Evolutionary conservation across 2,113 vertebrate genomes (phyloP), one percentile per base, ranked within the genome.

Genomic region (Passer domesticus): DNA sequence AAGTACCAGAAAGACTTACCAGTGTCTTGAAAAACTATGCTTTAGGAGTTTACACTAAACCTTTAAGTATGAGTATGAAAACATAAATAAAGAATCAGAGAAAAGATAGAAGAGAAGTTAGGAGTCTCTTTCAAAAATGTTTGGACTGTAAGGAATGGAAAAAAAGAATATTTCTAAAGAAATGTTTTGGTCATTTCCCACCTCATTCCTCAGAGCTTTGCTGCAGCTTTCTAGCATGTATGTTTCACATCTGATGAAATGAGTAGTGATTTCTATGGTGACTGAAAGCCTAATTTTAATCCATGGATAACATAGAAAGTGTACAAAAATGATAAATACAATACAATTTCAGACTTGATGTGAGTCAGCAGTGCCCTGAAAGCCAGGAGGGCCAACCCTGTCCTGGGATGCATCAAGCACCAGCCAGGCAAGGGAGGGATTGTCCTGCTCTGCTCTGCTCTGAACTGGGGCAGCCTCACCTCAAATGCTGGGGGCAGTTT

Each of bases 401-500:
- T 58, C 52, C 43, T 49, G 0, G 10, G 30, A 5, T 0, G 9
- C 58, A 18, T 60, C 16, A 67, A 60, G 24, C 20, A 11, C 35
- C 31, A 67, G 25, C 58, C 0, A 1, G 44, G 31, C 31, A 44
- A 37, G 37, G 44, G 21, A 37, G 27, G 21, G 7, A 43, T 44
- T 60, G 53, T 77, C 33, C 53, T 0, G 0, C 46, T 44, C 37
- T 68, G 0, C 46, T 44, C 37, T 68, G 21, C 37, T 44, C 37
- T 68, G 21, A 31, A 0, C 37, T 50, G 63, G 1, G 37, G 11
- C 1, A 1, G 27, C 27, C 37, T 68, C 53, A 31, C 11, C 37
- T 68, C 0, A 0, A 68, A 14, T 44, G 0, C 21, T 77, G 31
- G 0, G 14, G 0, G 22, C 15, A 68, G 27, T 15, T 86, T 14